phyloP scores from a whole-genome alignment of 2,797 vertebrate genomes.

The Acanthiza pusilla region DNA sequence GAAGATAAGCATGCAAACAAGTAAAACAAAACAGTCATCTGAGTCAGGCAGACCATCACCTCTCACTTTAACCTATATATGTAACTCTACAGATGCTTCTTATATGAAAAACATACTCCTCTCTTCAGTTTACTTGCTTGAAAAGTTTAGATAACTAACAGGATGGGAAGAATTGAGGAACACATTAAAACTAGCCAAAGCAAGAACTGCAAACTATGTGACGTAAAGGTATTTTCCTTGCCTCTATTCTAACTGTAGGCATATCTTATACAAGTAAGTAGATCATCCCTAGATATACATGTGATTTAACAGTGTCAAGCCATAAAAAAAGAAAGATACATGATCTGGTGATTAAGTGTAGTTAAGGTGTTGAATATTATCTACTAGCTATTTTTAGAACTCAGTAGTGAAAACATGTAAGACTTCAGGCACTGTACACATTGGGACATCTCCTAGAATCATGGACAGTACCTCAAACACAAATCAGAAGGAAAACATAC shows the following conservation, averaged over 20 bases:
- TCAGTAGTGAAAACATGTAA: background rate
- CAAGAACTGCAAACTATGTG: background rate
- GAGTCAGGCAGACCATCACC: background rate
- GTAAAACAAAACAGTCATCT: background rate
- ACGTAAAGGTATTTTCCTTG: background rate
- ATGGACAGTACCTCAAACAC: rapidly evolving
- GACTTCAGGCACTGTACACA: background rate
- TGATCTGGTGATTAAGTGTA: background rate
- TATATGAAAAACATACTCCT: background rate
- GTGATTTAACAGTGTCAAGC: background rate
- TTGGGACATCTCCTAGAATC: background rate
- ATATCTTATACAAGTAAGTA: background rate
- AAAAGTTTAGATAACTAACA: background rate
- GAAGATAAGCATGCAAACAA: constrained; percentile 4
- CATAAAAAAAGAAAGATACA: background rate
- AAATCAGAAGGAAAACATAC: background rate
- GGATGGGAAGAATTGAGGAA: background rate
- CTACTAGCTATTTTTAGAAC: background rate
- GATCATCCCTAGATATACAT: background rate
- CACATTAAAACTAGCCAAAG: background rate
- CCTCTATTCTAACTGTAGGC: background rate
- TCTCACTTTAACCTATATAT: background rate
- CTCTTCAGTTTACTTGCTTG: background rate
- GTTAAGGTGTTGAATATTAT: background rate
- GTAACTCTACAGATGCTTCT: background rate